Evolutionary conservation across 2,113 vertebrate species (phyloP).

Genomic region (Dicerorhinus sumatrensis): DNA sequence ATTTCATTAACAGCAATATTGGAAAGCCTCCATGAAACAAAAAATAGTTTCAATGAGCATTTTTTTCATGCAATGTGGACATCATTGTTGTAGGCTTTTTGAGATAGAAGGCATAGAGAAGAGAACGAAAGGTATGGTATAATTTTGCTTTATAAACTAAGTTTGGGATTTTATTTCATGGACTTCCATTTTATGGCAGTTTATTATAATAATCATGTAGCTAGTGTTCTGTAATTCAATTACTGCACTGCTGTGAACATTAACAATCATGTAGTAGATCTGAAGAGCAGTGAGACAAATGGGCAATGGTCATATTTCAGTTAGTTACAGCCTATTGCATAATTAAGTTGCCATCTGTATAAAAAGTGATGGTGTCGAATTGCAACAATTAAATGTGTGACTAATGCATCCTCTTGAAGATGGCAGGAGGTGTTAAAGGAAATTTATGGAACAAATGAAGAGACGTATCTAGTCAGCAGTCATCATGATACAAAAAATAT

Average conservation of each 20-base stretch:
- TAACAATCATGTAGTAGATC: slow-evolving; percentile 82
- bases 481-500: not conserved
- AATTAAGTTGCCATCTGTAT: slow-evolving; percentile 83
- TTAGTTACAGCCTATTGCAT: slow-evolving; percentile 80
- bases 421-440: not conserved
- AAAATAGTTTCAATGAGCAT: not conserved
- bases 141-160: slow-evolving; percentile 66
- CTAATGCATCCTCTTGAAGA: slow-evolving; percentile 59
- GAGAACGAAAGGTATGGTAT: not conserved
- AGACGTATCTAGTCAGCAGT: not conserved
- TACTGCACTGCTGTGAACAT: slow-evolving; percentile 82
- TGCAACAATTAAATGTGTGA: slow-evolving; percentile 73
- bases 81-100: not conserved
- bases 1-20: not conserved
- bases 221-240: slow-evolving; percentile 88
- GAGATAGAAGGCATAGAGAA: not conserved
- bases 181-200: slow-evolving; percentile 74
- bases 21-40: slow-evolving; percentile 34
- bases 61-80: not conserved
- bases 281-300: slow-evolving; percentile 84
- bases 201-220: slow-evolving; percentile 80
- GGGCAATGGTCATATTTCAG: slow-evolving; percentile 81
- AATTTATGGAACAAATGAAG: slow-evolving; percentile 61
- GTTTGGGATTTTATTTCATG: slow-evolving; percentile 77
- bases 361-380: slow-evolving; percentile 69